Conservation (phyloP, 1,140 invertebrate genomes). For the Aphelenchoides fujianensis region DNA sequence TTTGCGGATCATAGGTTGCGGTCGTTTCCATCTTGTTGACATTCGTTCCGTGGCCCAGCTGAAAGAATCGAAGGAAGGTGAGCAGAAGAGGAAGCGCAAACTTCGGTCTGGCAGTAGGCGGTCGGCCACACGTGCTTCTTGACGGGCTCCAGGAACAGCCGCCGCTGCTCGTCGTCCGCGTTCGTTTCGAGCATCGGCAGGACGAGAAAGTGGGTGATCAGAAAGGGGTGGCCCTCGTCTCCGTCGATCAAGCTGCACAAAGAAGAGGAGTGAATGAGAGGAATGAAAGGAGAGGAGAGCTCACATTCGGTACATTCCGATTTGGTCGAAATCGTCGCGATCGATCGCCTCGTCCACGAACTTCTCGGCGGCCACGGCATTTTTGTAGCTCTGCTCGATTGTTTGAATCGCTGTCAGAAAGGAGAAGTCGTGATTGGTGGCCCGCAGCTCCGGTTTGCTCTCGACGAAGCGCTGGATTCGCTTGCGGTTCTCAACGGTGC, state of each 20-base stretch:
- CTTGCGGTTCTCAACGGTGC: slow-evolving; percentile 11
- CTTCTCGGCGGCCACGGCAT: background rate
- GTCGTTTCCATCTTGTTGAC: slow-evolving; percentile 84
- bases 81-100: slow-evolving; percentile 64
- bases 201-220: slow-evolving; percentile 62
- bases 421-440: background rate
- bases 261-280: background rate
- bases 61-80: no score
- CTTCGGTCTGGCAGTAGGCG: slow-evolving; percentile 88
- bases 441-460: slow-evolving; percentile 13
- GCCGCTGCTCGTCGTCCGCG: slow-evolving; percentile 75
- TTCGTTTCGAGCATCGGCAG: slow-evolving; percentile 26
- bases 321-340: background rate
- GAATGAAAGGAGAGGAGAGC: background rate
- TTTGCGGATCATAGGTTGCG: slow-evolving; percentile 78
- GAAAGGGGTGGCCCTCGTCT: slow-evolving; percentile 6
- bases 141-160: slow-evolving; percentile 79
- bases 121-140: slow-evolving; percentile 82
- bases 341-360: background rate
- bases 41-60: slow-evolving; percentile 69
- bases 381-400: slow-evolving; percentile 3
- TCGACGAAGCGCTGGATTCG: slow-evolving; percentile 20
- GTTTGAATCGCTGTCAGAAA: slow-evolving; percentile 4
- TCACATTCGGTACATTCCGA: background rate
- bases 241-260: slow-evolving; percentile 2